Base-by-base conservation (phyloP, 2,888 invertebrate species). In the Trichopoda pennipes region DNA sequence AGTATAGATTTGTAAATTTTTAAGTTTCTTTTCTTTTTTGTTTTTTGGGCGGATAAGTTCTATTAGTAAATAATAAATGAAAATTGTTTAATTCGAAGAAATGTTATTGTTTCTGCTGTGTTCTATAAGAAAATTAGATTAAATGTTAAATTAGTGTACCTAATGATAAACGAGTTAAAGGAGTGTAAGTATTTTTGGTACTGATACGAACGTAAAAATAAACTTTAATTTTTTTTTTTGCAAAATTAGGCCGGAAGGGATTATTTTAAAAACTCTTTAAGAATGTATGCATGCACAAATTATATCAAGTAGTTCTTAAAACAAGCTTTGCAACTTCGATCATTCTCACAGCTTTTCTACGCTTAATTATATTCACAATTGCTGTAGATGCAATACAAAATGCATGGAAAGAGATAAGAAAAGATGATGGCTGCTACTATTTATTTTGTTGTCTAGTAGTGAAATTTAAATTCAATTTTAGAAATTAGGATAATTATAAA, bases 11-110 rank as follows among this genome's bases (percentile, higher is more conserved):
- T 21, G 21, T 10, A 38, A 23, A 47, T 32, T 17, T 17, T 56
- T 28, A 21, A 80, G 60, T 38, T 42, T 79, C 61, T 47, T 68
- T 68, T 28, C 1, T 28, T 28, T 28, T 1, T 28, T n/a, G 47
- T 61, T 74, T 47, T 32, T 16, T 49, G 10, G 35, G 10, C 23
- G 35, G 10, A 17, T 23, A 47, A 55, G 23, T 49, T 61, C 23
- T 61, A 23, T 61, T 61, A 14, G 61, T 63, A 69, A 80, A 80
- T 61, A 80, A 74, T 49, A 69, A 61, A 77, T 56, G 63, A 28
- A 74, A 68, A 80, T 80, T 80, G 55, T 80, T 80, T 68, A 74
- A 74, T 74, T 63, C 42, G 21, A 55, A 70, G 28, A 77, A 70
- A 70, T 70, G 47, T 53, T 55, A 17, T 19, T 68, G 28, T 58